Percentiles rank a stretch among this genome's conserved stretches.
phyloP scores from a whole-genome alignment of 2,888 invertebrate species.

The Eulithis prunata region DNA sequence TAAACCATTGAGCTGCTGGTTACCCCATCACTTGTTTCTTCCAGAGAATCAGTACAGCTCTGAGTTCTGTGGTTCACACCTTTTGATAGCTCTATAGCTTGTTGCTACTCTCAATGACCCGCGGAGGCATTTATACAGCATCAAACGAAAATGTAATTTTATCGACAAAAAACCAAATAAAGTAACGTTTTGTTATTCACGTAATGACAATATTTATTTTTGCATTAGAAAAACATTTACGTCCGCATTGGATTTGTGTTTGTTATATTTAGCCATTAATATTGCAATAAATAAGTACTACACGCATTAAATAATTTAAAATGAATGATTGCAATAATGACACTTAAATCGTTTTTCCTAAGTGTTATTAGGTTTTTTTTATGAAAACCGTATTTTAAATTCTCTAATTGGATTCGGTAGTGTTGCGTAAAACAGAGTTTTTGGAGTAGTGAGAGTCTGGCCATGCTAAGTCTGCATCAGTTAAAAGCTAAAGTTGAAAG shows the following conservation, averaged over 20 bases:
- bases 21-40: too few species aligned
- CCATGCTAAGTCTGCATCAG: too few species aligned
- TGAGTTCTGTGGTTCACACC: conserved; percentile 10
- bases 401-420: too few species aligned
- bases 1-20: too few species aligned
- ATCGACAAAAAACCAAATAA: conserved; percentile 64
- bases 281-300: neutral
- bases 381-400: too few species aligned
- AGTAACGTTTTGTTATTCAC: conserved; percentile 60
- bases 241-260: conserved; percentile 53
- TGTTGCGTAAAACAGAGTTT: too few species aligned
- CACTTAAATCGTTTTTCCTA: too few species aligned
- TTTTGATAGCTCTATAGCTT: conserved; percentile 50
- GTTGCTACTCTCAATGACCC: conserved; percentile 74
- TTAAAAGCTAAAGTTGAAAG: too few species aligned
- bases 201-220: conserved; percentile 68
- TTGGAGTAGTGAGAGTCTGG: too few species aligned
- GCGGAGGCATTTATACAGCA: conserved; percentile 63
- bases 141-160: conserved; percentile 75
- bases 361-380: too few species aligned
- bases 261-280: neutral
- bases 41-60: too few species aligned
- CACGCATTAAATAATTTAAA: neutral
- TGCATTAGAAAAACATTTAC: conserved; percentile 62
- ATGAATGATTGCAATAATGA: neutral